These are phyloP conservation scores for Luscinia luscinia DNA, from an alignment of 2,797 vertebrate genomes.

Conservation along the genomic window DNA sequence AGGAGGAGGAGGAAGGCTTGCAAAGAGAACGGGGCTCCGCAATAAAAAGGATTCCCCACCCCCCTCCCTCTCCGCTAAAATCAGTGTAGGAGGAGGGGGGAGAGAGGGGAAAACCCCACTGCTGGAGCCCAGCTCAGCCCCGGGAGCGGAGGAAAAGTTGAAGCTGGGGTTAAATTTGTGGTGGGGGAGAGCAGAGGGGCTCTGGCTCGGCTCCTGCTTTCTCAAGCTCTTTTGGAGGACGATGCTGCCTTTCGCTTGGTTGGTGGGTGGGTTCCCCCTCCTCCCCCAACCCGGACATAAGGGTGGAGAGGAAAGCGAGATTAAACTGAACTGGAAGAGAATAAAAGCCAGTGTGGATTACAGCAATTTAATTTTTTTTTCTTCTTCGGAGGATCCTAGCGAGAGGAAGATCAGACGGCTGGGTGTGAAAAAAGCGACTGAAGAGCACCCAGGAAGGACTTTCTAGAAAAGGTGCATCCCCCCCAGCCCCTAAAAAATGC, in stretches of 20 bases:
- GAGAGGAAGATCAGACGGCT: conserved; percentile 13
- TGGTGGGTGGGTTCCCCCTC: neutral
- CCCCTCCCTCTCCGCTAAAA: conserved; percentile 40
- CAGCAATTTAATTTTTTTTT: neutral
- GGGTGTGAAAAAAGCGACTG: conserved; percentile 4
- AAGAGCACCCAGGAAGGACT: conserved; percentile 56
- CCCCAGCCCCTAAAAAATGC: neutral
- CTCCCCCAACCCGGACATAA: conserved; percentile 42
- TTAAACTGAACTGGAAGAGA: conserved; percentile 34
- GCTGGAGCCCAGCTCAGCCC: conserved; percentile 32
- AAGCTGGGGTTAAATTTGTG: conserved; percentile 58
- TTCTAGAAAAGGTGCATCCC: conserved; percentile 39
- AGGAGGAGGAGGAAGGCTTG: conserved; percentile 49
- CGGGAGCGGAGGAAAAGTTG: conserved; percentile 45
- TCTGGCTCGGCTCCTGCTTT: conserved; percentile 62
- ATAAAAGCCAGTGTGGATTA: conserved; percentile 18
- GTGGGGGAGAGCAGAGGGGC: conserved; percentile 12
- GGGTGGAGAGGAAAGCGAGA: conserved; percentile 47
- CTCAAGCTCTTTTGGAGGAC: conserved; percentile 46
- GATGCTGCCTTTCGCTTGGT: conserved; percentile 25
- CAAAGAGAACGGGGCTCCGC: conserved; percentile 21
- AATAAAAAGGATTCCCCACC: conserved; percentile 67
- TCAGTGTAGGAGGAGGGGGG: neutral
- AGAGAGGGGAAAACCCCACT: neutral
- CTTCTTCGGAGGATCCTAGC: neutral